phyloP scores from a whole-genome alignment of 2,888 invertebrate genomes.

The Lycocerus yunnanus region DNA sequence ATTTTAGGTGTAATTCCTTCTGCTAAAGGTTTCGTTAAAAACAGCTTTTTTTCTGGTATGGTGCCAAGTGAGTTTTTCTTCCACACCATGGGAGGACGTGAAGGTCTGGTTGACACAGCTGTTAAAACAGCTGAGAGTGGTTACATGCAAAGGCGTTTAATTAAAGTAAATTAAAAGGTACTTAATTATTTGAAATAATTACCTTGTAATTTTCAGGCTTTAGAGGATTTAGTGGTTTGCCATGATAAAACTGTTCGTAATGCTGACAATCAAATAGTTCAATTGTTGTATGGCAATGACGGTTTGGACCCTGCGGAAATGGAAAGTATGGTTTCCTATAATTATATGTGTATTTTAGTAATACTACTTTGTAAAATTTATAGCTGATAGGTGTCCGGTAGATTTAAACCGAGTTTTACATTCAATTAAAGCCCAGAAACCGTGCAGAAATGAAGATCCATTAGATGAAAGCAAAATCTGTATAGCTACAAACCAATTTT shows the following conservation, averaged over 20 bases:
- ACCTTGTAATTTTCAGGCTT: conserved; percentile 56
- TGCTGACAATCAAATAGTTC: conserved; percentile 90
- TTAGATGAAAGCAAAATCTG: conserved; percentile 67
- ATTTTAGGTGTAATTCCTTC: conserved; percentile 83
- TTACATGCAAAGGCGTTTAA: conserved; percentile 95
- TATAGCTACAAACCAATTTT: conserved; percentile 61
- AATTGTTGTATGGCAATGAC: conserved; percentile 94
- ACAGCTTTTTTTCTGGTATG: conserved; percentile 96
- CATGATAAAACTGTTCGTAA: conserved; percentile 96
- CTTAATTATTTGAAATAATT: background rate
- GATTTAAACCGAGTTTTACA: conserved; percentile 83
- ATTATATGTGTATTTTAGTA: background rate
- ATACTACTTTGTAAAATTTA: background rate
- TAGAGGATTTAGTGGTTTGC: conserved; percentile 94
- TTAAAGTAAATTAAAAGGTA: conserved; percentile 75
- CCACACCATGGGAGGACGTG: conserved; percentile 98
- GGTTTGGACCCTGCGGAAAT: conserved; percentile 92
- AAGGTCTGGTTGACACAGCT: conserved; percentile 97
- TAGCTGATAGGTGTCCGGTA: conserved; percentile 81
- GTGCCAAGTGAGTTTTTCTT: conserved; percentile 99
- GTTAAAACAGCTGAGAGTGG: conserved; percentile 99
- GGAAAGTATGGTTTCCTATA: conserved; percentile 72
- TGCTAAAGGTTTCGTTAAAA: conserved; percentile 96
- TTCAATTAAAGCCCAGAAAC: conserved; percentile 76
- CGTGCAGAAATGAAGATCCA: conserved; percentile 70